phyloP scores from a whole-genome alignment of 2,797 vertebrate species.

The Pipistrellus pipistrellus region DNA sequence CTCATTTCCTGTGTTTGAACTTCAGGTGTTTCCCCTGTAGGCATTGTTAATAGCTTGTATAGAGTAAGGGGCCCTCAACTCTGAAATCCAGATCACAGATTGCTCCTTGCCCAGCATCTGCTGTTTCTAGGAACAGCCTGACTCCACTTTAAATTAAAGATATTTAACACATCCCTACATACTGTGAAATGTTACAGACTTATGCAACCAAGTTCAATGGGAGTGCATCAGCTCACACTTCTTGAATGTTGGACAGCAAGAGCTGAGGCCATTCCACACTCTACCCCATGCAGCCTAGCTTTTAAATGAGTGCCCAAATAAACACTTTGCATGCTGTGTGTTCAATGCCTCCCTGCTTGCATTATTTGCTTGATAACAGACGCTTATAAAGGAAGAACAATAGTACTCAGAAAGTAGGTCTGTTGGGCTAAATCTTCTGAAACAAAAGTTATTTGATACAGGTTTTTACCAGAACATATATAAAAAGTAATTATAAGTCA shows the following conservation, averaged over 20 bases:
- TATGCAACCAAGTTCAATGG: not conserved
- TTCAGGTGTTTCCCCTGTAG: slow-evolving; percentile 38
- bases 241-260: not conserved
- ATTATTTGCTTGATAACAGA: slow-evolving; percentile 46
- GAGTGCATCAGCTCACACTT: slow-evolving; percentile 29
- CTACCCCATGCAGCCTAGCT: slow-evolving; percentile 38
- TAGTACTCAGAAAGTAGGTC: not conserved
- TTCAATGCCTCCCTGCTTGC: slow-evolving; percentile 51
- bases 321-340: slow-evolving; percentile 43
- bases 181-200: slow-evolving; percentile 65
- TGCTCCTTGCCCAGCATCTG: slow-evolving; percentile 42
- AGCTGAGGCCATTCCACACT: not conserved
- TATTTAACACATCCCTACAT: slow-evolving; percentile 67
- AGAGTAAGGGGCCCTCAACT: not conserved
- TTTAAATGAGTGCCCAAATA: slow-evolving; percentile 64
- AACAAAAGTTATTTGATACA: slow-evolving; percentile 20
- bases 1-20: not conserved
- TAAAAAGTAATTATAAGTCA: not conserved
- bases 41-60: slow-evolving; percentile 19
- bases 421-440: slow-evolving; percentile 27
- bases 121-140: slow-evolving; percentile 2
- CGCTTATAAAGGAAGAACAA: slow-evolving; percentile 57
- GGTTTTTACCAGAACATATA: not conserved
- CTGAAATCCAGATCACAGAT: slow-evolving; percentile 69
- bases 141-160: slow-evolving; percentile 64